Base-by-base conservation (phyloP, 2,888 invertebrate species). In the Oegoconia quadripuncta region DNA sequence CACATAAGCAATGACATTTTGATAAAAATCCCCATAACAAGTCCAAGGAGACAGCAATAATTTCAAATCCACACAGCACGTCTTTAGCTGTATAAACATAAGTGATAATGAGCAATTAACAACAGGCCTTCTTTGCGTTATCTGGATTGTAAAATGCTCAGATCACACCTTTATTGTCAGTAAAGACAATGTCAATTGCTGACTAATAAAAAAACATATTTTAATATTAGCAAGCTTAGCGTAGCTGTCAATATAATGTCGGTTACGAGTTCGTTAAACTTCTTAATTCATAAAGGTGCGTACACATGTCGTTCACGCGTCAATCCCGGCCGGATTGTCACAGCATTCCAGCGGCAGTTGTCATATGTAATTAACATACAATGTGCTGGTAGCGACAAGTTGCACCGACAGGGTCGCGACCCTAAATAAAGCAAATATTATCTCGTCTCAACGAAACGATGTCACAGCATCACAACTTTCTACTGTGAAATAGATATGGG, bases 331-430 rank as follows among this genome's bases (percentile, higher is more conserved):
- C 59, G 67, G 54, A 52, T 61, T 60, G 56, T 59, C 51, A 48
- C 61, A 60, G 59, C 65, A 66, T 66, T 57, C 63, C 61, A 42
- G 52, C 56, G 45, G 45, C 49, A 23, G 55, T 60, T 73, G 75
- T 69, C 67, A 66, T 40, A 47, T 44, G 48, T 55, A 55, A 84
- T 86, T 86, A 81, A 54, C 86, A 86, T 84, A 86, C 86, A 86
- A 86, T 86, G 75, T 69, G 56, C 55, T 68, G 66, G 86, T 82
- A 84, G 86, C 84, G 58, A 56, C 55, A 35, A 44, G 48, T 53
- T 54, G 44, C 49, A 50, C 55, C 59, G 62, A 63, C 62, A 58
- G 64, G 72, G 70, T 69, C 59, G 61, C 55, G 70, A 69, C 69
- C 64, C 56, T 48, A 56, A 59, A 41, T 41, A 44, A 52, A 48